Conservation (phyloP, 2,113 vertebrate species). For the Rhizomys pruinosus region DNA sequence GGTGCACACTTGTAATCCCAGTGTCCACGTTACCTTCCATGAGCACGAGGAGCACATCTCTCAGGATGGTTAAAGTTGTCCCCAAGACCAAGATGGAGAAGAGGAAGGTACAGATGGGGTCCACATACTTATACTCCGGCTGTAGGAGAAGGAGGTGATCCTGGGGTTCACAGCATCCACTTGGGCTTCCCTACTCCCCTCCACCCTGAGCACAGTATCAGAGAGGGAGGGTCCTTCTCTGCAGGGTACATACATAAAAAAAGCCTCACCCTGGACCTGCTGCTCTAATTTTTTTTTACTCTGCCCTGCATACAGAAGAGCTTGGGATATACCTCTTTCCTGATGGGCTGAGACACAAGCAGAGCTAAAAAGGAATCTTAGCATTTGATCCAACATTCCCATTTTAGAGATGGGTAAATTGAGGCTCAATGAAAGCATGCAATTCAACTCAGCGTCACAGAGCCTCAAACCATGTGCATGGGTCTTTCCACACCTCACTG, state of each 20-base stretch:
- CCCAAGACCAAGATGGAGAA: conserved; percentile 93
- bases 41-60: conserved; percentile 91
- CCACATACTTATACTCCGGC: conserved; percentile 93
- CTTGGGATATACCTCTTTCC: not conserved
- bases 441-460: not conserved
- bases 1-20: not conserved
- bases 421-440: not conserved
- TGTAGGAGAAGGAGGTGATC: conserved; percentile 72
- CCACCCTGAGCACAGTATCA: rapidly evolving
- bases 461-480: not conserved
- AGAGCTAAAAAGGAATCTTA: not conserved
- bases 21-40: conserved; percentile 91
- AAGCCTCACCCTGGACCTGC: not conserved
- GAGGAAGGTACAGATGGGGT: conserved; percentile 95
- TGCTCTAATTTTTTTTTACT: not conserved
- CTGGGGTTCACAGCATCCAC: not conserved
- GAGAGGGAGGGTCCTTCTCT: not conserved
- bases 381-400: not conserved
- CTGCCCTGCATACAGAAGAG: not conserved
- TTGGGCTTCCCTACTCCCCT: not conserved
- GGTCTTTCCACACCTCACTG: not conserved
- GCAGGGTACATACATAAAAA: rapidly evolving
- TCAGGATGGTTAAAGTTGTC: conserved; percentile 91
- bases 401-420: conserved; percentile 1
- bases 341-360: not conserved